phyloP scores from a whole-genome alignment of 2,113 vertebrate genomes.

The Leptobrachium leishanense region DNA sequence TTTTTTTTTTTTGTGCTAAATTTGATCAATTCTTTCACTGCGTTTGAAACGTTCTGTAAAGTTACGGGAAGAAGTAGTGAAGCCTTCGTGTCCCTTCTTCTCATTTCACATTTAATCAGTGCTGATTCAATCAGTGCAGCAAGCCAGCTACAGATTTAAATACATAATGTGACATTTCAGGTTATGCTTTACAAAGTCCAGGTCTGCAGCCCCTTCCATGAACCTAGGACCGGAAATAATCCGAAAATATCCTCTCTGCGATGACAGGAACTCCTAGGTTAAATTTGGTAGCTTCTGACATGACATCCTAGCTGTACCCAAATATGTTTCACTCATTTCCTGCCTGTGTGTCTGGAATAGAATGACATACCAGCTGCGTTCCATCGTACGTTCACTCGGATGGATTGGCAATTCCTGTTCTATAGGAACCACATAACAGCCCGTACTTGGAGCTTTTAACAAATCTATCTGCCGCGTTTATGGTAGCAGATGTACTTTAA shows the following conservation, averaged over 20 bases:
- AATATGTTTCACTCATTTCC: slow-evolving; percentile 14
- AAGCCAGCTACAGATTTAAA: slow-evolving; percentile 17
- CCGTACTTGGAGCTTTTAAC: slow-evolving; percentile 19
- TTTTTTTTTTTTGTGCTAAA: too few species aligned
- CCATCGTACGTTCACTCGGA: neutral
- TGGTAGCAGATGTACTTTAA: slow-evolving; percentile 20
- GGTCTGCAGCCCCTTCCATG: neutral
- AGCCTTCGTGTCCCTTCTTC: slow-evolving; percentile 3
- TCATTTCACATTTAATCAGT: slow-evolving; percentile 40
- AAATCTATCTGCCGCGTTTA: slow-evolving; percentile 3
- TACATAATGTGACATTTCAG: slow-evolving; percentile 16
- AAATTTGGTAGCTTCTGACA: slow-evolving; percentile 9
- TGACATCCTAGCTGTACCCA: slow-evolving; percentile 30
- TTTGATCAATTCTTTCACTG: too few species aligned
- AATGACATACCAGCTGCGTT: slow-evolving; percentile 6
- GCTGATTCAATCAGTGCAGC: slow-evolving; percentile 18
- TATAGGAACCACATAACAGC: slow-evolving; percentile 13
- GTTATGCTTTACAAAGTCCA: neutral
- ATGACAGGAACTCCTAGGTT: slow-evolving; percentile 32
- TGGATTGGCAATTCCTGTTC: slow-evolving; percentile 12
- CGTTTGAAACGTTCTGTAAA: neutral
- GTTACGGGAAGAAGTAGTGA: neutral
- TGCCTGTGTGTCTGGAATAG: neutral
- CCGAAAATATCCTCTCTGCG: slow-evolving; percentile 10
- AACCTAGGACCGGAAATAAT: slow-evolving; percentile 12